These are phyloP conservation scores for Maniola jurtina DNA, from an alignment of 1,140 invertebrate genomes.

Conservation along the genomic window DNA sequence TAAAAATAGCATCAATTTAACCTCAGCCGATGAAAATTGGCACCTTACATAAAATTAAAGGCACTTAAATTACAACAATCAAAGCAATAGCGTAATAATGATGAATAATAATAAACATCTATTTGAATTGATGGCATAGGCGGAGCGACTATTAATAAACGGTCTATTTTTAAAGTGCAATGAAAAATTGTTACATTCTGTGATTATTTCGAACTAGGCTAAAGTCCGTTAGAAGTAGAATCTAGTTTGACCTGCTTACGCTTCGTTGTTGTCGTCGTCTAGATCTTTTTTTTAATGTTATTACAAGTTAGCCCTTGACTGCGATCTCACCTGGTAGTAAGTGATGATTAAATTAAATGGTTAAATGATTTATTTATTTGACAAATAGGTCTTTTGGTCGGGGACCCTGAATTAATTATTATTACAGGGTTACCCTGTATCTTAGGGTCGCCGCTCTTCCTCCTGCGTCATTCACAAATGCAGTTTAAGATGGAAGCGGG, in stretches of 20 bases:
- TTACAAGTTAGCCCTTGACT: too few species aligned
- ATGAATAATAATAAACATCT: slow-evolving; percentile 7
- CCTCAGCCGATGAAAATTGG: neutral
- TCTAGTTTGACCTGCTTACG: neutral
- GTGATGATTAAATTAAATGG: too few species aligned
- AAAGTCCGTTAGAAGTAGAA: neutral
- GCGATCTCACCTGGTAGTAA: too few species aligned
- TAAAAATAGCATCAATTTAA: neutral
- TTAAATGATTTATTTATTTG: too few species aligned
- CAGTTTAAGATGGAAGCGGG: too few species aligned
- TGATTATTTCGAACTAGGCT: neutral
- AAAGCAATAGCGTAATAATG: slow-evolving; percentile 8
- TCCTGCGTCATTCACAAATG: too few species aligned
- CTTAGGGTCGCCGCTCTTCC: too few species aligned
- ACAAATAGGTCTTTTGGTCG: too few species aligned
- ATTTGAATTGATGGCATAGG: neutral
- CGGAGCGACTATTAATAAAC: neutral
- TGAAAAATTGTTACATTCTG: neutral
- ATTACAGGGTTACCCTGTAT: too few species aligned
- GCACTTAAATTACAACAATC: slow-evolving; percentile 7
- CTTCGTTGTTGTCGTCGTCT: neutral
- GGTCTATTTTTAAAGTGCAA: neutral
- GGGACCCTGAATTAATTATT: too few species aligned
- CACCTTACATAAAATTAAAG: slow-evolving; percentile 11
- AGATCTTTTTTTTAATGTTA: too few species aligned